Conservation (phyloP, 2,113 vertebrate genomes). For the Lagenorhynchus albirostris region DNA sequence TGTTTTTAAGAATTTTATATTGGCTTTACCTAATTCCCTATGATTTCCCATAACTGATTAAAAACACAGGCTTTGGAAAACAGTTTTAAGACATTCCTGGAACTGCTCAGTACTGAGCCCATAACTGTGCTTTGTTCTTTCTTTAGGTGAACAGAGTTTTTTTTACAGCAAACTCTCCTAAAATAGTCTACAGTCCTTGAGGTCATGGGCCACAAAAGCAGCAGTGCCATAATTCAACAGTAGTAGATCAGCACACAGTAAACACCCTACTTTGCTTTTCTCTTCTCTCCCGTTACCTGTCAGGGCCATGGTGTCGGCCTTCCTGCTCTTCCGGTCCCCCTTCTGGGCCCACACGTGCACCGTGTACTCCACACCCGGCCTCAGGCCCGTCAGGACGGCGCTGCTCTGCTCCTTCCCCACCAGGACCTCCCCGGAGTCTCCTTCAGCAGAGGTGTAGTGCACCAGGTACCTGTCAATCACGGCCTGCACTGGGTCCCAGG, state of each 20-base stretch:
- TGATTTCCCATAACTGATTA: not conserved
- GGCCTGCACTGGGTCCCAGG: conserved; percentile 84
- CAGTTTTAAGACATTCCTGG: not conserved
- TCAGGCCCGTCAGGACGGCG: conserved; percentile 78
- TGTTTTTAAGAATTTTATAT: not conserved
- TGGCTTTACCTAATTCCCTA: not conserved
- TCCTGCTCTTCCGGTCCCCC: conserved; percentile 81
- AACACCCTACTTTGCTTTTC: not conserved
- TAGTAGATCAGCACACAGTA: not conserved
- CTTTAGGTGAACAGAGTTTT: not conserved
- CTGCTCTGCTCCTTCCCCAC: conserved; percentile 77
- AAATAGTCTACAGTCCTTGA: not conserved
- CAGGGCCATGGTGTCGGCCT: conserved; percentile 76
- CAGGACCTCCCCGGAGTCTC: conserved; percentile 78
- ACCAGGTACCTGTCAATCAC: conserved; percentile 85
- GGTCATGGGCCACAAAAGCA: not conserved
- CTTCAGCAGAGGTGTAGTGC: conserved; percentile 82
- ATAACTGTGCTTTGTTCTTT: not conserved
- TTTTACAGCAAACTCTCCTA: not conserved
- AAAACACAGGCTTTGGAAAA: not conserved
- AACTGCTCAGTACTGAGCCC: not conserved
- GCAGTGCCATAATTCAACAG: not conserved
- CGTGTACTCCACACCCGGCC: conserved; percentile 82
- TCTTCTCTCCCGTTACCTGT: conserved; percentile 78
- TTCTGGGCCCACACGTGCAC: conserved; percentile 84